Percentiles rank a stretch among this genome's conserved stretches.
phyloP scores from a whole-genome alignment of 2,113 vertebrate species.

The Lepus timidus region DNA sequence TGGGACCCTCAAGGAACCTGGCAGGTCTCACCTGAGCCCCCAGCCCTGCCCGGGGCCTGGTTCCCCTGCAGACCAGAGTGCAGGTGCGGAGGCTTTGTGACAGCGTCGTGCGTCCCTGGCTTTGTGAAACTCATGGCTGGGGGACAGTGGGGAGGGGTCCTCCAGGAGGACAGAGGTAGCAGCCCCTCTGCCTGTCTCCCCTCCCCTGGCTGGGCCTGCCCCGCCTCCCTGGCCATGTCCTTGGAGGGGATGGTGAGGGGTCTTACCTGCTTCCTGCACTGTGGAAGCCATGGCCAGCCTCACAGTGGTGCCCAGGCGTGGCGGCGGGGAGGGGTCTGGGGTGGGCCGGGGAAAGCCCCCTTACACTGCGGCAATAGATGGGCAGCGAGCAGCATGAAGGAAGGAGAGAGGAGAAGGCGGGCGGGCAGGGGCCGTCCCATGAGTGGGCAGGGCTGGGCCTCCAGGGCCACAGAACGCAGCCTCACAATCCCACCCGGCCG shows the following conservation, averaged over 20 bases:
- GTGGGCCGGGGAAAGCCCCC: neutral
- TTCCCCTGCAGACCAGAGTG: too few species aligned
- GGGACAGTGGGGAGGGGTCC: neutral
- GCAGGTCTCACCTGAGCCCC: too few species aligned
- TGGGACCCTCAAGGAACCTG: neutral
- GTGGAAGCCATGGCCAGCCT: conserved; percentile 67
- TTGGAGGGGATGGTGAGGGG: too few species aligned
- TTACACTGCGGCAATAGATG: neutral
- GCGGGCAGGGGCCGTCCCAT: neutral
- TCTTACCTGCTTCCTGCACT: conserved; percentile 77
- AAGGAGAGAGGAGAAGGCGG: neutral
- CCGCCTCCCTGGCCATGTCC: neutral
- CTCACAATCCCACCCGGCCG: conserved; percentile 70
- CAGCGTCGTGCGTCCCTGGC: too few species aligned
- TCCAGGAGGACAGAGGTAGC: neutral
- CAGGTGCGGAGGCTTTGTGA: neutral
- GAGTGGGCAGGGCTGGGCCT: neutral
- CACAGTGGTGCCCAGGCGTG: neutral
- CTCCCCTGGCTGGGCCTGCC: neutral
- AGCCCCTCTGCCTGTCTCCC: neutral
- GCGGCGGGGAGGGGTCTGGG: neutral
- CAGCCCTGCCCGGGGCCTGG: too few species aligned
- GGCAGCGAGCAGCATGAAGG: conserved; percentile 29
- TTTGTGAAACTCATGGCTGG: neutral
- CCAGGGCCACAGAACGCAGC: conserved; percentile 52